These are phyloP conservation scores for Polypterus senegalus DNA, from an alignment of 2,113 vertebrate species.

Conservation along the genomic window DNA sequence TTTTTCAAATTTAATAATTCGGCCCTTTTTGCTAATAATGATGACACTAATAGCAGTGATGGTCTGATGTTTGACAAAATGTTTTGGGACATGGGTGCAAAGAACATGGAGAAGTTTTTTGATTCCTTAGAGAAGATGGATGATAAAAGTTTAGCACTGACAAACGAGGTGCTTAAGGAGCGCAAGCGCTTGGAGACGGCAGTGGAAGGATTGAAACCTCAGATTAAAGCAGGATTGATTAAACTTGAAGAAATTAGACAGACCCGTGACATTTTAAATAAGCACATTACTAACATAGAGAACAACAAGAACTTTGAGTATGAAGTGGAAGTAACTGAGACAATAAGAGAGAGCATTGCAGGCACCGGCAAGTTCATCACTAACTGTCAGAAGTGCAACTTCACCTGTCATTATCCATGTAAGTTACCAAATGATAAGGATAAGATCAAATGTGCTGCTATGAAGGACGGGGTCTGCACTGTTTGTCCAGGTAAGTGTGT, in stretches of 20 bases:
- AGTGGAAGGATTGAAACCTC: slow-evolving; percentile 13
- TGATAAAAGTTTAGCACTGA: slow-evolving; percentile 9
- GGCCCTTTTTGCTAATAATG: background rate
- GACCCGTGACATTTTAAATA: slow-evolving; percentile 5
- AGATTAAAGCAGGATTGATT: slow-evolving; percentile 7
- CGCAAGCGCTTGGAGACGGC: slow-evolving; percentile 5
- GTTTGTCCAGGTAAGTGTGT: slow-evolving; percentile 6
- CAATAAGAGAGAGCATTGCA: background rate
- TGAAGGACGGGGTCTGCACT: background rate
- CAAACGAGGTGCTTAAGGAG: slow-evolving; percentile 11
- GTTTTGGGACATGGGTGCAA: slow-evolving; percentile 18
- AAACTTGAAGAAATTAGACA: slow-evolving; percentile 17
- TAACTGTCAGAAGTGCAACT: background rate
- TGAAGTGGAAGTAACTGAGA: background rate
- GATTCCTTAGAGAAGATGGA: background rate
- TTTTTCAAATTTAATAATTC: slow-evolving; percentile 26
- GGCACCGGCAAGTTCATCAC: background rate
- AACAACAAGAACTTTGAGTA: slow-evolving; percentile 19
- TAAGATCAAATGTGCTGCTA: background rate
- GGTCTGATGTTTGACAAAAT: slow-evolving; percentile 1
- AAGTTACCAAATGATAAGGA: background rate
- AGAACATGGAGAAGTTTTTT: slow-evolving; percentile 21
- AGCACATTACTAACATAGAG: slow-evolving; percentile 7
- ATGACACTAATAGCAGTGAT: background rate
- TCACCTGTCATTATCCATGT: slow-evolving; percentile 3